Percentiles rank a stretch among this genome's conserved stretches.
These are phyloP conservation scores for Acanthisitta chloris DNA, from an alignment of 2,113 vertebrate genomes.

Conservation along the genomic window DNA sequence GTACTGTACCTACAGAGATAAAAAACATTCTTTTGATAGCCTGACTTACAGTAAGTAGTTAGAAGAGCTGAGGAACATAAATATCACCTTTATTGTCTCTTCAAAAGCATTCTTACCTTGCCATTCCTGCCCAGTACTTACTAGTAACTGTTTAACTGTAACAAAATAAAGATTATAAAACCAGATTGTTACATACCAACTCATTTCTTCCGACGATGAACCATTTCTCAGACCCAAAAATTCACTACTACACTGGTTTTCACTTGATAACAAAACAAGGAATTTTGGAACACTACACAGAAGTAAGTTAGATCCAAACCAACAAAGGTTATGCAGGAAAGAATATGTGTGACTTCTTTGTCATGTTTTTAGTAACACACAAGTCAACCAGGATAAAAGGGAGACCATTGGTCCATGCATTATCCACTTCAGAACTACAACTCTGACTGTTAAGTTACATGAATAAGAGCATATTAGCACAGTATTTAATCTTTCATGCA, in stretches of 20 bases:
- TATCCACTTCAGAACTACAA: neutral
- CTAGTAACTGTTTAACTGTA: neutral
- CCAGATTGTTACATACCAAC: neutral
- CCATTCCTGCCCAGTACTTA: neutral
- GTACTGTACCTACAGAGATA: slow-evolving; percentile 80
- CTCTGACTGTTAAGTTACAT: neutral
- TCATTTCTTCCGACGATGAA: neutral
- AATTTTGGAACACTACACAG: neutral
- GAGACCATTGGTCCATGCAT: neutral
- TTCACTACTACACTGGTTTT: neutral
- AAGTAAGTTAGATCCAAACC: neutral
- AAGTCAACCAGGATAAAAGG: neutral
- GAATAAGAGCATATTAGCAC: neutral
- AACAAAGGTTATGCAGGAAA: neutral
- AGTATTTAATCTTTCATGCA: neutral
- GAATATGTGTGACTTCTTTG: neutral
- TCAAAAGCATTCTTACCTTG: neutral
- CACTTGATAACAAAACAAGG: neutral
- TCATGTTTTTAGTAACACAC: neutral
- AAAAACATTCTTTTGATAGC: neutral
- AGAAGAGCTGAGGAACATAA: neutral
- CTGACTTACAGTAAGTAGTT: neutral
- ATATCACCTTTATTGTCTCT: neutral
- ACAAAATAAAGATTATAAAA: neutral
- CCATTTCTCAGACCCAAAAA: neutral